Base-by-base conservation (phyloP, 2,113 vertebrate species). In the Tichodroma muraria region DNA sequence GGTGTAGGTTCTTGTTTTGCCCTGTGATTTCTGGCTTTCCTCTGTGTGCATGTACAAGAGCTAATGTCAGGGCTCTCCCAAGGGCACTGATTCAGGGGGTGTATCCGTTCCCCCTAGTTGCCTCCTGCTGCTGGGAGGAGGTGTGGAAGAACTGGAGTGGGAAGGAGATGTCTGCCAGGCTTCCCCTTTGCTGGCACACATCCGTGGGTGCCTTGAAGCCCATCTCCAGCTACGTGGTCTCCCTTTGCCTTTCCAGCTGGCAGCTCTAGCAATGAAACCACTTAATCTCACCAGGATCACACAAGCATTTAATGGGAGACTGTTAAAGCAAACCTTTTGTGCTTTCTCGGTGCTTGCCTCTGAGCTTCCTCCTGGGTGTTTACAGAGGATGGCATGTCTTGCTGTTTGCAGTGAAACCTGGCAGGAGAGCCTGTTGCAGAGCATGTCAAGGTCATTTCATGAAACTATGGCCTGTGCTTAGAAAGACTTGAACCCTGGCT, bases 401-500 rank as follows among this genome's bases (percentile, higher is more conserved):
- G 24, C 52, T 4, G 1, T 69, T 83, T 63, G 68, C 47, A 76
- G 68, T 1, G 19, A 76, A 65, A 78, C 42, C 69, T 56, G n/a
- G 15, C 47, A 42, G 57, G n/a, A 80, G 45, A 57, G 21, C 25
- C 18, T 28, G 25, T 72, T 81, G 75, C 30, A 86, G 45, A 75
- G 69, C 91, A 78, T 85, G 72, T 89, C 92, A 95, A 90, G 87
- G 89, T 95, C 79, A 76, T 79, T 94, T 80, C 30, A 57, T 2
- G 3, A 76, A 92, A 69, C 64, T 45, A 21, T 6, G 6, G 73
- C 47, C 79, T 24, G 10, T 60, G 75, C 84, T 91, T 90, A 44
- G 86, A 80, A 90, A 88, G 85, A 42, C 47, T 85, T 80, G 82
- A 85, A 95, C 87, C 50, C n/a, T 45, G 57, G 66, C 50, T 76